Evolutionary conservation across 2,797 vertebrate species (phyloP).

Genomic region (Pseudochirops corinnae): DNA sequence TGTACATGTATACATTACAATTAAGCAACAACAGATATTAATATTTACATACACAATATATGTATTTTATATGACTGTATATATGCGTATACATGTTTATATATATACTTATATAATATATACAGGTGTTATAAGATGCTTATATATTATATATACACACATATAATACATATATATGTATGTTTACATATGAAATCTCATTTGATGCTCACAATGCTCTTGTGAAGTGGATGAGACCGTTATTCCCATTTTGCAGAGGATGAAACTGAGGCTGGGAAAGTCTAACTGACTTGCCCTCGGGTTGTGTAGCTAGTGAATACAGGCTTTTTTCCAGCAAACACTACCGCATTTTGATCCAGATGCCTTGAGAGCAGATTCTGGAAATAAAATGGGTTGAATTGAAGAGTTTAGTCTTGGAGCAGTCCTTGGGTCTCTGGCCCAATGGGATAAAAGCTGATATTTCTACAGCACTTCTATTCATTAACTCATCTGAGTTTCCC

Average conservation of each 20-base stretch:
- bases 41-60: too few species aligned
- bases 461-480: neutral
- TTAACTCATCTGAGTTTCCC: neutral
- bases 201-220: neutral
- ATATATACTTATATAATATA: too few species aligned
- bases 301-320: neutral
- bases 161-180: neutral
- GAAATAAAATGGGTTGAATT: neutral
- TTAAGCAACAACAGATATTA: too few species aligned
- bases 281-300: neutral
- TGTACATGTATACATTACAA: neutral
- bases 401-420: neutral
- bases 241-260: neutral
- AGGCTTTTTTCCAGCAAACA: neutral
- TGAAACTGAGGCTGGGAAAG: neutral
- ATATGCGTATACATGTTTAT: neutral
- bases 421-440: neutral
- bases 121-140: too few species aligned
- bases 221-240: neutral
- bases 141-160: too few species aligned
- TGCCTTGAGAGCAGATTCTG: neutral
- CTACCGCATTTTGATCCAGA: neutral
- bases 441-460: neutral
- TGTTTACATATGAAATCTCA: neutral
- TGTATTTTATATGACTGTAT: too few species aligned